Conservation (phyloP, 2,113 vertebrate species). For the Silurus asotus region DNA sequence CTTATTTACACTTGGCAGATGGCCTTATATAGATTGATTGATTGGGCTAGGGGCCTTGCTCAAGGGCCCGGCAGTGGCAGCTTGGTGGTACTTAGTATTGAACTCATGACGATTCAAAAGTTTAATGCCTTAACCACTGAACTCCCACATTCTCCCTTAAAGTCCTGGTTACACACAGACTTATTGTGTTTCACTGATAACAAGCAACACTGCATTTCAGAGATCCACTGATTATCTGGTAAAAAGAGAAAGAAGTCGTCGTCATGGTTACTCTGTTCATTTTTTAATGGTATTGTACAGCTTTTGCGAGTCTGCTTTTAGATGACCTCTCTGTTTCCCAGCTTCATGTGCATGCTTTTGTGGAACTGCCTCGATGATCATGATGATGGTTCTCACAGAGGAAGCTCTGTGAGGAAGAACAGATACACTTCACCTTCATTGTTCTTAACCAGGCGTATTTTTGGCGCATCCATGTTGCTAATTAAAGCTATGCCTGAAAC, state of each 20-base stretch:
- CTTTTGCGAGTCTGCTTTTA: not conserved
- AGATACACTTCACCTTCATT: slow-evolving; percentile 22
- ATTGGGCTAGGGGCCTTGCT: too few species aligned
- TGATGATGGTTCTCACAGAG: slow-evolving; percentile 3
- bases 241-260: not conserved
- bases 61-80: too few species aligned
- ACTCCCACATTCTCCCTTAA: not conserved
- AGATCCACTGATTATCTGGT: not conserved
- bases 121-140: too few species aligned
- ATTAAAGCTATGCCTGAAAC: slow-evolving; percentile 28
- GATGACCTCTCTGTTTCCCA: not conserved
- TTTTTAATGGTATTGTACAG: not conserved
- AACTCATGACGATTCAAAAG: too few species aligned
- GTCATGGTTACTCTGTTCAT: slow-evolving; percentile 22
- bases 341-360: not conserved
- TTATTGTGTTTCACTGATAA: not conserved
- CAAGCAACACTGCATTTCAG: not conserved
- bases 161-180: not conserved
- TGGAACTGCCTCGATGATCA: slow-evolving; percentile 7
- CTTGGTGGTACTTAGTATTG: too few species aligned
- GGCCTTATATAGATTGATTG: too few species aligned
- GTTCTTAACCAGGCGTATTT: slow-evolving; percentile 30
- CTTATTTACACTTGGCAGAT: too few species aligned
- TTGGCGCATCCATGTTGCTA: slow-evolving; percentile 25
- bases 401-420: not conserved